Percentiles rank a stretch among this genome's conserved stretches.
These are phyloP conservation scores for Buphagus erythrorhynchus DNA, from an alignment of 2,797 vertebrate species.

Conservation along the genomic window DNA sequence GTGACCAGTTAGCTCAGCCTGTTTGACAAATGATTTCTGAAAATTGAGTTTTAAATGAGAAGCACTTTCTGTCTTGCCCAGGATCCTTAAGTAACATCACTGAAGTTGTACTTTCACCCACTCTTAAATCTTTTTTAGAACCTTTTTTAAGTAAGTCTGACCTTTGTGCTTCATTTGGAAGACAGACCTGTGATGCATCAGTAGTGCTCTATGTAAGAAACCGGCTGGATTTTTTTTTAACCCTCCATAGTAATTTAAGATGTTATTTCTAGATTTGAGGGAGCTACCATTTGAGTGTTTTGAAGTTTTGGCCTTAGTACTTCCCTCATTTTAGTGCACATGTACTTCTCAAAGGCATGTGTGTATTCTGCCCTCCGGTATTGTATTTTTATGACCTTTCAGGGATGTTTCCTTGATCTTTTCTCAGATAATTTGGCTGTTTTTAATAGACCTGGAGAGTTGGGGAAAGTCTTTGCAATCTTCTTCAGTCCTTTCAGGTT, in stretches of 20 bases:
- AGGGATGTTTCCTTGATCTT: neutral
- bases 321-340: neutral
- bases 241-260: neutral
- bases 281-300: neutral
- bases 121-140: neutral
- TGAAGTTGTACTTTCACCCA: neutral
- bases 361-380: neutral
- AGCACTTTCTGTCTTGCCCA: neutral
- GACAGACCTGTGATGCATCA: neutral
- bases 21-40: neutral
- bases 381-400: neutral
- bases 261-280: neutral
- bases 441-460: neutral
- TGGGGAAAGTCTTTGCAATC: neutral
- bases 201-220: neutral
- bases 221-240: neutral
- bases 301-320: neutral
- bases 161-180: neutral
- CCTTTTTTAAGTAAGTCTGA: neutral
- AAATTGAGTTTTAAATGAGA: neutral
- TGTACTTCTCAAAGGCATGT: neutral
- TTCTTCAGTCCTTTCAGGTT: neutral
- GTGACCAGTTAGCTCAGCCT: neutral
- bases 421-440: neutral
- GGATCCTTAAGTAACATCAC: neutral